Conservation (phyloP, 1,140 invertebrate genomes). For the Mylabris phalerata region DNA sequence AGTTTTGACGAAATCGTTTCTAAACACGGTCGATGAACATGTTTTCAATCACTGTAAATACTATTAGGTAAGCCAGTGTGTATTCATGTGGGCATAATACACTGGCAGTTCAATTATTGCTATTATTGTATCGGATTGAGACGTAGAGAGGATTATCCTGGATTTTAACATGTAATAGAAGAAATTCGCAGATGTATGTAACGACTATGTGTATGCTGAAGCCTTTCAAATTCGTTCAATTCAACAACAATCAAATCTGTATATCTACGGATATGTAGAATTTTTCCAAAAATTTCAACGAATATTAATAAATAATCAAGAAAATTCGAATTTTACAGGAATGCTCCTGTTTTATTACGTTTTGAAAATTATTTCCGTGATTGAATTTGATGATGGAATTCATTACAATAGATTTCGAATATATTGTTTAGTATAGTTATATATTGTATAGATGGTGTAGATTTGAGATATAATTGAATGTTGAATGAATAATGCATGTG, state of each 20-base stretch:
- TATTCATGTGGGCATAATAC: constrained; percentile 38
- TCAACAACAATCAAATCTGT: no score
- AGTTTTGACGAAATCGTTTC: constrained; percentile 10
- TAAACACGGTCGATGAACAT: constrained; percentile 29
- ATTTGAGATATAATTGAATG: constrained; percentile 38
- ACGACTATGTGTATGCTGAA: constrained; percentile 15
- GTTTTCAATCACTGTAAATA: constrained; percentile 40
- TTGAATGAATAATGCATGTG: constrained; percentile 35
- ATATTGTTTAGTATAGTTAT: no score
- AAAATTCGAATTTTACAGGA: no score
- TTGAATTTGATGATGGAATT: no score
- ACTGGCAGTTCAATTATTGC: constrained; percentile 35
- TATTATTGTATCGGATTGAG: constrained; percentile 35
- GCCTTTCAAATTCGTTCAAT: not conserved
- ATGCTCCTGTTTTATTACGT: no score
- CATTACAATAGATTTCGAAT: no score
- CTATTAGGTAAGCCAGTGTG: constrained; percentile 35
- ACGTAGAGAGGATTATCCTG: constrained; percentile 33
- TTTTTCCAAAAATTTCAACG: no score
- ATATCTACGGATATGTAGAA: no score
- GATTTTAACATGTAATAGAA: constrained; percentile 38
- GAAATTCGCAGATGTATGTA: constrained; percentile 32
- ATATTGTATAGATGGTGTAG: constrained; percentile 13
- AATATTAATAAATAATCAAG: no score
- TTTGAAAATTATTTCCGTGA: no score